A percentile compares a stretch with the other conserved stretches of the same genome.
Evolutionary conservation across 2,797 vertebrate genomes (phyloP).

Genomic region (Adrianichthys oophorus): DNA sequence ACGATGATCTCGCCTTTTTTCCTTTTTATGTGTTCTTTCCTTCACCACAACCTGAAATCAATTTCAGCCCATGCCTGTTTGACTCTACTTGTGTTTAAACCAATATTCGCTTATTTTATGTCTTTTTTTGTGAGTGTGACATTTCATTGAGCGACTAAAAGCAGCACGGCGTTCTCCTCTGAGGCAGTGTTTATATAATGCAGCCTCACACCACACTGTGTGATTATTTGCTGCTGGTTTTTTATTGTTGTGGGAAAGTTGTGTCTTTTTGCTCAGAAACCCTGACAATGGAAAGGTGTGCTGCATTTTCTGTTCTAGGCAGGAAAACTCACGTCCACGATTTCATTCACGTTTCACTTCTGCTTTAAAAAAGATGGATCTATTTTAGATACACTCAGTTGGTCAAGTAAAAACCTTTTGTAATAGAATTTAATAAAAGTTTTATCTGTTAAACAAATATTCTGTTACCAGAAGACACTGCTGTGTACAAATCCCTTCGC

Average conservation of each 20-base stretch:
- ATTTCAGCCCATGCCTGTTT: conserved; percentile 72
- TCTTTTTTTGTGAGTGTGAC: conserved; percentile 51
- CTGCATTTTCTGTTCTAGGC: too few relatives aligned
- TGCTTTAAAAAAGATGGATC: too few relatives aligned
- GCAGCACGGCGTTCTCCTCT: conserved; percentile 29
- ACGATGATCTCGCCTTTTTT: conserved; percentile 25
- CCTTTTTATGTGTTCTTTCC: conserved; percentile 43
- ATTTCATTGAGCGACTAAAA: conserved; percentile 59
- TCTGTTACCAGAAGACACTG: too few relatives aligned
- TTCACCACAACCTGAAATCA: conserved; percentile 72
- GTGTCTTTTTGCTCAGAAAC: conserved; percentile 47
- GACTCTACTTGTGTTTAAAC: conserved; percentile 25
- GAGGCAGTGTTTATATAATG: conserved; percentile 72
- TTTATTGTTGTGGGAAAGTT: conserved; percentile 49
- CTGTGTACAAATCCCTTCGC: too few relatives aligned
- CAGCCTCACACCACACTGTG: conserved; percentile 65
- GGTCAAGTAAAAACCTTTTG: too few relatives aligned
- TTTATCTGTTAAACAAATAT: too few relatives aligned
- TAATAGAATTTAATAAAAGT: too few relatives aligned
- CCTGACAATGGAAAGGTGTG: conserved; percentile 31
- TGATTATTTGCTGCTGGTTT: conserved; percentile 59
- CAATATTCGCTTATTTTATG: conserved; percentile 50
- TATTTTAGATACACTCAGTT: too few relatives aligned
- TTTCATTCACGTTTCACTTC: too few relatives aligned
- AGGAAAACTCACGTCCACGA: too few relatives aligned